phyloP scores from a whole-genome alignment of 2,888 invertebrate species.

The Tenthredo distinguenda region DNA sequence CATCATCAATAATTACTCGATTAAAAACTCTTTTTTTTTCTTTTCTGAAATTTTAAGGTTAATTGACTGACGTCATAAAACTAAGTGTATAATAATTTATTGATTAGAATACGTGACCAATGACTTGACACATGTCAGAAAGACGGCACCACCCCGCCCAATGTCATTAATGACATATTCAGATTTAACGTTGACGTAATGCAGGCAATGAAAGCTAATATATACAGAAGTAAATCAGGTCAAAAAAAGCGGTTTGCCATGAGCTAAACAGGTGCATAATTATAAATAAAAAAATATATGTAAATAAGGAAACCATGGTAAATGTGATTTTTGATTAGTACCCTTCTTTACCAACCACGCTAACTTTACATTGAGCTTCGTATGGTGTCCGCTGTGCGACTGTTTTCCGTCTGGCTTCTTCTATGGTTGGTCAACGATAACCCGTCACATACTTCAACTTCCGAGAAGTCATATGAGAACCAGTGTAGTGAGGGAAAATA shows the following conservation, averaged over 20 bases:
- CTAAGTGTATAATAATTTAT: constrained; percentile 13
- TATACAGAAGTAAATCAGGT: not conserved
- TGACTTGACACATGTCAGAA: constrained; percentile 9
- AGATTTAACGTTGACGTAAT: not conserved
- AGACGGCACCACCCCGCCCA: not conserved
- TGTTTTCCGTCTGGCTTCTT: not conserved
- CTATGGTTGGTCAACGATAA: not conserved
- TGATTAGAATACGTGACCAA: constrained; percentile 1
- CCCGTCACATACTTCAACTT: constrained; percentile 8
- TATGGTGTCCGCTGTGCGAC: not conserved
- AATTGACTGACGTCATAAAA: not conserved
- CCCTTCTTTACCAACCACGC: not conserved
- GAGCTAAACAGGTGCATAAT: not conserved
- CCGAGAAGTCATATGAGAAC: constrained; percentile 13
- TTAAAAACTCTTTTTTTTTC: not conserved
- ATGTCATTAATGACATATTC: not conserved
- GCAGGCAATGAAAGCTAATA: not conserved
- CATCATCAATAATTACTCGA: not conserved
- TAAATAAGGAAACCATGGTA: not conserved
- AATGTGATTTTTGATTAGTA: not conserved
- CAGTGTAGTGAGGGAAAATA: not conserved
- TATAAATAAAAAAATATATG: not conserved
- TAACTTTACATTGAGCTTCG: not conserved
- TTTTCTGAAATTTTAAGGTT: constrained; percentile 8
- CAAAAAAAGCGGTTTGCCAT: constrained; percentile 16